Percentiles rank a stretch among this genome's conserved stretches.
phyloP scores from a whole-genome alignment of 2,888 invertebrate species.

The Hetaerina titia region DNA sequence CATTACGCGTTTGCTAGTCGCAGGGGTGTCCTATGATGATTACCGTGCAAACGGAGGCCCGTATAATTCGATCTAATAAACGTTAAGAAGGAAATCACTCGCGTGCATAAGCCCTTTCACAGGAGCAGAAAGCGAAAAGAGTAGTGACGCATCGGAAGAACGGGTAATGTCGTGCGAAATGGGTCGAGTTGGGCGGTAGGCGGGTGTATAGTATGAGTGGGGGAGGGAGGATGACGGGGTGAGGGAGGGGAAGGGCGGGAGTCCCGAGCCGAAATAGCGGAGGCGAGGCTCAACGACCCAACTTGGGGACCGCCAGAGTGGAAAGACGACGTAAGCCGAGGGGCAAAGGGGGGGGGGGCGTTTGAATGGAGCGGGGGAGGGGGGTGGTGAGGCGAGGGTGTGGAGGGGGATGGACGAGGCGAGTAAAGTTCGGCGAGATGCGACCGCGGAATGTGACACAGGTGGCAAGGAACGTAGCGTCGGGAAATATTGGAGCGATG shows the following conservation, averaged over 20 bases:
- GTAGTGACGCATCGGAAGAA: not conserved
- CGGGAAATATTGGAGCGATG: not conserved
- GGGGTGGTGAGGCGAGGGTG: not conserved
- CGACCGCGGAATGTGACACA: conserved; percentile 4
- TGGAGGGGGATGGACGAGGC: not conserved
- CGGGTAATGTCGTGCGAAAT: conserved; percentile 10
- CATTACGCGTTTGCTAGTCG: too few species aligned
- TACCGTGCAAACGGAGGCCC: not conserved
- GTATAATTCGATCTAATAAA: not conserved
- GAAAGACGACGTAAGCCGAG: not conserved
- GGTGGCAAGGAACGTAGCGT: not conserved
- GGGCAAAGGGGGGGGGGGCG: too few species aligned
- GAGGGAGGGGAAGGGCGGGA: not conserved
- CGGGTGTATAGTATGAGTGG: too few species aligned
- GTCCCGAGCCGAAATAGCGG: not conserved
- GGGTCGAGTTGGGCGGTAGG: not conserved
- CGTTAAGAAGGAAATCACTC: not conserved
- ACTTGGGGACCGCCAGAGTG: not conserved
- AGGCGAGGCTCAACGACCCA: not conserved
- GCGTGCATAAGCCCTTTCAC: not conserved
- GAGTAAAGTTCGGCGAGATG: conserved; percentile 2
- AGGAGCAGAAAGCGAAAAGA: not conserved
- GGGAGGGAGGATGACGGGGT: too few species aligned
- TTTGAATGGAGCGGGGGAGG: not conserved
- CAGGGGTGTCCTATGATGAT: not conserved